Evolutionary conservation across 2,888 invertebrate species (phyloP), one percentile per base, ranked within the genome.

Genomic region (Eustalomyia histrio): DNA sequence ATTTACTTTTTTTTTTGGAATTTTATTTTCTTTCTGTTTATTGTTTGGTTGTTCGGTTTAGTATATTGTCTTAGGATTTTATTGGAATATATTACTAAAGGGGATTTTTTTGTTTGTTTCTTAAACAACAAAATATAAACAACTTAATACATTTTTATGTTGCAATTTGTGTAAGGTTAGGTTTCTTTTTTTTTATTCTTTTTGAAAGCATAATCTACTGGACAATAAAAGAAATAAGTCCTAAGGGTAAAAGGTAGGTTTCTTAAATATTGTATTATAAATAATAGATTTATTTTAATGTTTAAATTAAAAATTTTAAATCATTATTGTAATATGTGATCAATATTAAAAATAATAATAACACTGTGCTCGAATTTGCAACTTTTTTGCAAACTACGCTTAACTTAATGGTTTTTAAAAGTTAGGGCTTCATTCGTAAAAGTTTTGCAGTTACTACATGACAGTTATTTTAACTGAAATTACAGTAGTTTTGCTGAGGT

Each of bases 71-170:
- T 24, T 50, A 35, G n/a, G 17, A 50, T 69, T 76, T 35, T 69
- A 69, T 63, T 69, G 57, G 60, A 60, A 67, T 17, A 33, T 75
- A 29, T 60, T 55, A 60, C 60, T 33, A 9, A 53, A 68, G 35
- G 8, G 12, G 18, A 58, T 50, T 12, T 47, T n/a, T 17, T 35
- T 33, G 21, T 10, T 35, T 7, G 6, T 39, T 67, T 10, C n/a
- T 50, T 58, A 58, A 73, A 21, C 63, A 63, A 53, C 21, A 65
- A 50, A 58, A 47, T 64, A 55, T 53, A 55, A 76, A 68, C 35
- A 65, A 65, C n/a, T 65, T 74, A 74, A 74, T 57, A 65, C 52
- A 4, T 47, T 67, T 60, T 60, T 24, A 65, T 52, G 16, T 14
- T 24, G 24, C 65, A 65, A 67, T 67, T 74, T 74, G 35, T 60